Base-by-base conservation (phyloP, 1,140 invertebrate genomes). In the Glomeris maerens region DNA sequence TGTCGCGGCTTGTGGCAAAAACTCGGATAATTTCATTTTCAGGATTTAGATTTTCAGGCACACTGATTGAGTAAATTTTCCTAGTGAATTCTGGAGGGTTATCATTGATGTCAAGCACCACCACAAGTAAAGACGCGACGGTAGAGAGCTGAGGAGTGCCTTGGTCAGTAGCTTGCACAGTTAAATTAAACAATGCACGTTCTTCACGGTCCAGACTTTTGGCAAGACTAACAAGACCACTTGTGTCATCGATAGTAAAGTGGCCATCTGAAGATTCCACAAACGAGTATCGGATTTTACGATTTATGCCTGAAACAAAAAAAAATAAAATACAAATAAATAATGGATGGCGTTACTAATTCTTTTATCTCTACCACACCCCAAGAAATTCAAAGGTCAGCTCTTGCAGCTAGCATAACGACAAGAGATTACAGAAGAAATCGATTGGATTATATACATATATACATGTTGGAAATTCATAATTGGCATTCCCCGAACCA, bases 61-160 rank as follows among this genome's bases (percentile, higher is more conserved):
- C 75, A 36, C 70, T 69, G 1, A 81, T 79, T 56, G 71, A 76
- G 62, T 93, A 93, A 31, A 78, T 75, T 57, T 78, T 79, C 23
- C 78, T 77, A 28, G 79, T 78, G 64, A 92, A 94, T 66, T 87
- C 84, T n/a, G 89, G 89, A 38, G 87, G 85, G 72, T 93, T 93
- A 65, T 93, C 88, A 64, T 93, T 93, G 28, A 92, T 83, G 66
- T 93, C 84, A 56, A 83, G 73, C n/a, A 68, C 59, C 53, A 80
- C 77, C 0, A 83, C 83, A 52, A 76, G 74, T 1, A 88, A 60
- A 56, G 57, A 57, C 1, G 76, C 72, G 1, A 72, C 62, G 25
- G 73, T 73, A 7, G 73, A 76, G 22, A 84, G 57, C 45, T 74
- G 76, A 1, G 84, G 84, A 0, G 68, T 72, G 0, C 87, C 87